Evolutionary conservation across 2,113 vertebrate genomes (phyloP), one percentile per base, ranked within the genome.

Genomic region (Gobiocypris rarus): DNA sequence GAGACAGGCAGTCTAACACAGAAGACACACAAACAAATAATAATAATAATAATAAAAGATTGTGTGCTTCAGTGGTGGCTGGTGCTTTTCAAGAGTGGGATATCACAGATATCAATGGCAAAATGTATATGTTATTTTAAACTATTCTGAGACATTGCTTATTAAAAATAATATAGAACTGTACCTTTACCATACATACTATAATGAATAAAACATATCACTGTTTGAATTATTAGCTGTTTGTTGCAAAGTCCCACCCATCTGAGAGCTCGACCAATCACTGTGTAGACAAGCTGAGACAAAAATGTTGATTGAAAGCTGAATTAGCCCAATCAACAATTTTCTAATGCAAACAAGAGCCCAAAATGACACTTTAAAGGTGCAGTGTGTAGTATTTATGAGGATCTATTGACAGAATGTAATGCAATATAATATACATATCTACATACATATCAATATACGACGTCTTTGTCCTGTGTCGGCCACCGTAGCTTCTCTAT

Each of bases 1-100:
- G 87, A 86, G 54, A 41, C 81, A 84, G 85, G 83, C 83, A 86
- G 70, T 88, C 86, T 89, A 83, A 90, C 86, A 91, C 24, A 84
- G 45, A 85, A 63, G 84, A 84, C 90, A 87, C 88, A 38, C 19
- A 85, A 82, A 80, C 75, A 75, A 54, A 54, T 24, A 52, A 15
- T 50, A 17, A 50, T 48, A 74, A 31, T 31, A 45, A 71, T 17
- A 71, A 71, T 19, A 43, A 73, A n/a, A 45, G n/a, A 52, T 3
- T 50, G 43, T 73, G 67, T 24, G 45, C 19, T 75, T 75, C 48
- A 75, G 43, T 75, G 73, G 73, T 5, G 48, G 26, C 8, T 17
- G 73, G 26, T 17, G 48, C 43, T 75, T 52, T 75, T 52, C 41
- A 71, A 45, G 6, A 45, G 11, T 24, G n/a, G 22, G 22, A 43